phyloP scores from a whole-genome alignment of 2,888 invertebrate genomes.

The Agrotis clavis region DNA sequence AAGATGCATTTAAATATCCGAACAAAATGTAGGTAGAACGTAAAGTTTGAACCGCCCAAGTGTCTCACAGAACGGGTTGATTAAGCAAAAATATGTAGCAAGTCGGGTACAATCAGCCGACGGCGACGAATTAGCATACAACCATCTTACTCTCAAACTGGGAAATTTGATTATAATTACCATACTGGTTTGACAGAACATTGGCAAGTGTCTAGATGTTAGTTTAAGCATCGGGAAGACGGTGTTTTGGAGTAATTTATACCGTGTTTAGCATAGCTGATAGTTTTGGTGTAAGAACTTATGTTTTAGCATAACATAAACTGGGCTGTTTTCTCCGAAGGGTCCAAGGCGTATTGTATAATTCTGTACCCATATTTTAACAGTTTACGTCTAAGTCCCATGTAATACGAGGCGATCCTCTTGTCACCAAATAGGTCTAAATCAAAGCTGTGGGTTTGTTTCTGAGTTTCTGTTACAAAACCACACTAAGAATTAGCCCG shows the following conservation, averaged over 20 bases:
- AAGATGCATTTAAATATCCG: constrained; percentile 20
- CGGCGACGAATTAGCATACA: constrained; percentile 70
- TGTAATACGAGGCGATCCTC: too few species aligned
- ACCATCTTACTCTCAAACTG: constrained; percentile 50
- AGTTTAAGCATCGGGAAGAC: not conserved
- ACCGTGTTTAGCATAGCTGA: constrained; percentile 21
- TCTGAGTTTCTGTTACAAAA: too few species aligned
- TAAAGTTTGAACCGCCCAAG: constrained; percentile 29
- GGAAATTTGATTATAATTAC: constrained; percentile 76
- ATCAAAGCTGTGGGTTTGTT: too few species aligned
- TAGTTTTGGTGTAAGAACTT: constrained; percentile 3
- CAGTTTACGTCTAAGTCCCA: too few species aligned
- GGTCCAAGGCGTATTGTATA: not conserved
- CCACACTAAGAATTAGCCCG: too few species aligned
- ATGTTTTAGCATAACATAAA: not conserved
- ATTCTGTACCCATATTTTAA: too few species aligned
- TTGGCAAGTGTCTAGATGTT: constrained; percentile 26
- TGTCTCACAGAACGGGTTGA: constrained; percentile 43
- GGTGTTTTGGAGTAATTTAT: constrained; percentile 19
- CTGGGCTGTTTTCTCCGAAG: not conserved
- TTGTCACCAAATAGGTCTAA: too few species aligned
- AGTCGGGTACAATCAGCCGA: constrained; percentile 60
- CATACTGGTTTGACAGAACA: constrained; percentile 59
- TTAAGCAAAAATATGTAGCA: constrained; percentile 66
- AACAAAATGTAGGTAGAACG: constrained; percentile 17